A percentile compares a stretch with the other conserved stretches of the same genome.
Conservation (phyloP, 92 coral and sea anemone species). For the Blastomussa wellsi region DNA sequence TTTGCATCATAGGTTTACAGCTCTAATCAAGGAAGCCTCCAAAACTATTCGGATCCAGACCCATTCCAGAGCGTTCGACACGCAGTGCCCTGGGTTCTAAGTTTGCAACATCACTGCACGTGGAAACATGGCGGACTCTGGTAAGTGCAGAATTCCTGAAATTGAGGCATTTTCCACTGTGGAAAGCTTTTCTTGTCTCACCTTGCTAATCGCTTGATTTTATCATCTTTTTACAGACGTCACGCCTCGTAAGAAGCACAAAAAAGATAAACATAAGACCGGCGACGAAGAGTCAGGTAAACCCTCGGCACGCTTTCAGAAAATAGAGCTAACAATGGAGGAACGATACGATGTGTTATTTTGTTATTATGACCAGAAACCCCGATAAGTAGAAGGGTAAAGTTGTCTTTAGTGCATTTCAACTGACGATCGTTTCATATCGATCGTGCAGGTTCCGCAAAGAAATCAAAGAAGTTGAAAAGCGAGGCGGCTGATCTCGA, state of each 20-base stretch:
- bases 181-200: not conserved
- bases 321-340: conserved; percentile 14
- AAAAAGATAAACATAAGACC: conserved; percentile 68
- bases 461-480: conserved; percentile 77
- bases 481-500: conserved; percentile 60
- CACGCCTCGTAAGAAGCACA: conserved; percentile 77
- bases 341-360: not conserved
- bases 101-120: conserved; percentile 38
- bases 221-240: conserved; percentile 36
- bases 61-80: not conserved
- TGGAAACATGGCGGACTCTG: conserved; percentile 87
- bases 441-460: conserved; percentile 78
- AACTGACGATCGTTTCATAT: conserved; percentile 65
- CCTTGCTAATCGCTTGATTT: not conserved
- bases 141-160: conserved; percentile 28
- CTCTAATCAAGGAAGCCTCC: too few relatives aligned
- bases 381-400: not conserved
- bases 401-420: not conserved
- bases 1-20: too few relatives aligned
- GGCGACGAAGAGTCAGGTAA: conserved; percentile 70
- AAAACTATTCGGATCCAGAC: not conserved
- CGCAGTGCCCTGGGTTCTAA: conserved; percentile 12
- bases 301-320: conserved; percentile 4
- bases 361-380: not conserved
- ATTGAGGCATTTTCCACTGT: not conserved